Base-by-base conservation (phyloP, 2,113 vertebrate genomes). In the Spea bombifrons region DNA sequence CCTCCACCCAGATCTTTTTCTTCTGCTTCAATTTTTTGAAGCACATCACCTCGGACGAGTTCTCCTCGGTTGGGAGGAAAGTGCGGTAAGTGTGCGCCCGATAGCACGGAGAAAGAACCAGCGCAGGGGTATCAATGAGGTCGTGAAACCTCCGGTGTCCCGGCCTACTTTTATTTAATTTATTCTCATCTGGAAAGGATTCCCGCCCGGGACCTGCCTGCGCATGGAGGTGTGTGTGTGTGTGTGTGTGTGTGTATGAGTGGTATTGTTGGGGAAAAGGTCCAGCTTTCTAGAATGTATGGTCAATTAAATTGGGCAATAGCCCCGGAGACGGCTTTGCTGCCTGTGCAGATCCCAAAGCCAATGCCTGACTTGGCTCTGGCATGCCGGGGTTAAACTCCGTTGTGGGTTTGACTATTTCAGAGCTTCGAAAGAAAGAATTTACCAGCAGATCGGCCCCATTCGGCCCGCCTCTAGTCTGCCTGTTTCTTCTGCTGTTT, bases 11-110 rank as follows among this genome's bases (percentile, higher is more conserved):
- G 97, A 99, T 99, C 92, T 99, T 99, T 91, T 99, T 99, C 92
- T 99, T 99, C 91, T 99, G 97, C 96, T 99, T 99, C 95, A 98
- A 98, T 98, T 99, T 98, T 98, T 93, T 99, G 96, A 99, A 99
- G 96, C 97, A 99, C 89, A 98, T 99, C 86, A 95, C 96, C 90
- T 96, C 96, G 68, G 97, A 99, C 90, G 96, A 96, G 88, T 99
- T 98, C 90, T 98, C 95, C 86, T 94, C 91, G 80, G 84, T 94
- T 3, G 71, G 77, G 6, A 80, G 71, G 82, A 96, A 90, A 90
- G 94, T 92, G 79, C 96, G 96, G 97, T 99, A 88, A 86, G 89
- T 68, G 7, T 5, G 75, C 71, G 80, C 57, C 84, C 77, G 66
- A 75, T 13, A 49, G 46, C 84, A 44, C 16, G 55, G 68, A 78